Conservation (phyloP, 2,113 vertebrate genomes). For the Eurystomus gularis region DNA sequence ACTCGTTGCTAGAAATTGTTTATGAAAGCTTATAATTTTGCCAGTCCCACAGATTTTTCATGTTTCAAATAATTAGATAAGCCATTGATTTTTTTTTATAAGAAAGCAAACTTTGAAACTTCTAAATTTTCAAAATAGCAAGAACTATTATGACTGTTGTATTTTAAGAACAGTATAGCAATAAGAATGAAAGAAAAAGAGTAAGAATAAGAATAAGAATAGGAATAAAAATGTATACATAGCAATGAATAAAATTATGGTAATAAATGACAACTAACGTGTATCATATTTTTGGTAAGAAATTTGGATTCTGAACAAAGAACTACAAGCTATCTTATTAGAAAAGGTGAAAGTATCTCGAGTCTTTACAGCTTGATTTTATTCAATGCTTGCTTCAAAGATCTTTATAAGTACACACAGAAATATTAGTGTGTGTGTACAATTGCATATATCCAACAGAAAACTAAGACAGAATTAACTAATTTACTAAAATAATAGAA, state of each 20-base stretch:
- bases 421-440: accelerated
- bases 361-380: background rate
- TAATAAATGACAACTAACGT: background rate
- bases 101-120: background rate
- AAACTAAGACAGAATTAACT: background rate
- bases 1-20: background rate
- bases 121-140: background rate
- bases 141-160: background rate
- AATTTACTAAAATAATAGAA: background rate
- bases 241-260: background rate
- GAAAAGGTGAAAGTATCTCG: background rate
- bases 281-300: background rate
- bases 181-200: background rate
- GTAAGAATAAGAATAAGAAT: too few species aligned
- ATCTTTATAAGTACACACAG: background rate
- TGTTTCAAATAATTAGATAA: background rate
- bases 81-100: background rate
- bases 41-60: background rate
- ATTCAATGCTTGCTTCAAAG: background rate
- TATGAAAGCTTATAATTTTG: background rate
- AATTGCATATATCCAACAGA: background rate
- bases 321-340: background rate
- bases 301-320: background rate
- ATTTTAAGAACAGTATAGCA: background rate
- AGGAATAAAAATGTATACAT: background rate